Conservation (phyloP, 1,140 invertebrate genomes). For the Sinella curviseta region DNA sequence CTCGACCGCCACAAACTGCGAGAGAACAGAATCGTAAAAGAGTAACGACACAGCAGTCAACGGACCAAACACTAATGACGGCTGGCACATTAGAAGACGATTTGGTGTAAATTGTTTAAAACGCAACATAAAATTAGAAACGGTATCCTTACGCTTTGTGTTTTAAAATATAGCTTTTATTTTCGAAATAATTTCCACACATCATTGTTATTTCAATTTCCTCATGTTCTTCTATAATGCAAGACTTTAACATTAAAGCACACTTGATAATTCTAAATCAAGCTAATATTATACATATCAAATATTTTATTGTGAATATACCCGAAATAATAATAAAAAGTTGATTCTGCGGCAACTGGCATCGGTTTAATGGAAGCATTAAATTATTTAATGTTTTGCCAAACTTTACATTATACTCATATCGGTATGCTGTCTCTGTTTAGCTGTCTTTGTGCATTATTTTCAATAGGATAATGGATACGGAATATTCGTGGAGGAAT, state of each 20-base stretch:
- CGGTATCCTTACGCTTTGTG: too few relatives aligned
- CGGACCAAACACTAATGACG: neutral
- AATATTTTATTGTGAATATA: too few relatives aligned
- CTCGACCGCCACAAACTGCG: neutral
- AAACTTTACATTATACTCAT: neutral
- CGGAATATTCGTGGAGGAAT: neutral
- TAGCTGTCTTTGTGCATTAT: neutral
- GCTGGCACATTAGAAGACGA: neutral
- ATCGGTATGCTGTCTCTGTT: neutral
- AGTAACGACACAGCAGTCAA: conserved; percentile 12
- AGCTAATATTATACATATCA: too few relatives aligned
- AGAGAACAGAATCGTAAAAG: neutral
- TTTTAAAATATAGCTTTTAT: neutral
- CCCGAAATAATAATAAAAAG: neutral
- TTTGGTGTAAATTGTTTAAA: neutral
- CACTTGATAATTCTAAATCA: too few relatives aligned
- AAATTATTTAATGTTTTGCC: neutral
- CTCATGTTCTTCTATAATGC: neutral
- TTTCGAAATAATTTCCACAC: neutral
- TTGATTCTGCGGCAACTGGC: neutral
- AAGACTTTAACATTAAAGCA: too few relatives aligned
- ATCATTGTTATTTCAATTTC: neutral
- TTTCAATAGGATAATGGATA: conserved; percentile 17
- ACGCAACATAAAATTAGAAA: neutral
- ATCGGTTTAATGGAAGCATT: conserved; percentile 9